These are phyloP conservation scores for Equus przewalskii DNA, from an alignment of 2,113 vertebrate genomes.

Conservation along the genomic window DNA sequence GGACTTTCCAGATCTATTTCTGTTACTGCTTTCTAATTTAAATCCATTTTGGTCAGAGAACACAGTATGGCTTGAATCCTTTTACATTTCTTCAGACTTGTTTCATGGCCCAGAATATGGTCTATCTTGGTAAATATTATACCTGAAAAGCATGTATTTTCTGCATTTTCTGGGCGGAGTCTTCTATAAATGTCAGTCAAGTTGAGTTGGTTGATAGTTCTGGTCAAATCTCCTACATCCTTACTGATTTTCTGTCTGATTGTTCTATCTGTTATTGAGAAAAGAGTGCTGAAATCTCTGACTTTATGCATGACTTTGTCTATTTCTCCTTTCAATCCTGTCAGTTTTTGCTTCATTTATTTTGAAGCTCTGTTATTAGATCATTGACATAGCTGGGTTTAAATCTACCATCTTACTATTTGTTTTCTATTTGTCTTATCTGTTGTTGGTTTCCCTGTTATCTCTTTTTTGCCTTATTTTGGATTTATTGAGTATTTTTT, in stretches of 20 bases:
- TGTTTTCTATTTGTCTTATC: not conserved
- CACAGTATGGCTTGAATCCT: not conserved
- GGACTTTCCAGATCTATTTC: not conserved
- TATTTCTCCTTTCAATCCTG: not conserved
- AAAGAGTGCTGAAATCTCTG: not conserved
- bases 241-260: not conserved
- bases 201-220: not conserved
- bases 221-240: not conserved
- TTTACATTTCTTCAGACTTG: not conserved
- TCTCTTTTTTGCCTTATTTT: not conserved
- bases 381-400: not conserved
- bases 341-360: not conserved
- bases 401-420: not conserved
- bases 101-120: not conserved
- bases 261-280: not conserved
- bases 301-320: not conserved
- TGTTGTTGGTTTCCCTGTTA: not conserved
- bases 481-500: not conserved
- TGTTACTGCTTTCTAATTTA: not conserved
- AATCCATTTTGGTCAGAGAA: not conserved
- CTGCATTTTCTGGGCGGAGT: not conserved
- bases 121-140: not conserved
- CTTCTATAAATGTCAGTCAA: not conserved
- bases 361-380: not conserved
- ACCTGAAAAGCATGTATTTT: not conserved